Evolutionary conservation across 2,888 invertebrate genomes (phyloP).

Genomic region (Drosophila meridiana): DNA sequence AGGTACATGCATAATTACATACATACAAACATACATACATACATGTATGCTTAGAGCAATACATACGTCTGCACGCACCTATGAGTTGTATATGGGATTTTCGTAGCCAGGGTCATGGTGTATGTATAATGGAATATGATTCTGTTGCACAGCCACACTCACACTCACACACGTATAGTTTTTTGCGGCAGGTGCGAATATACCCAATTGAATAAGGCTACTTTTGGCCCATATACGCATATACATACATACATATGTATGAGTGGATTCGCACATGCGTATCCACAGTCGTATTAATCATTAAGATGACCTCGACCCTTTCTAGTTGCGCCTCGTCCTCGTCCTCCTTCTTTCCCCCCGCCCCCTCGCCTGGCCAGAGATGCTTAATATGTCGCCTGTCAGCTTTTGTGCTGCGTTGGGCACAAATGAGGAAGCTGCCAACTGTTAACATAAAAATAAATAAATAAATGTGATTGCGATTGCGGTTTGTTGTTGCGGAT

Average conservation of each 20-base stretch:
- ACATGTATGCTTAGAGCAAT: not conserved
- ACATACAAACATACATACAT: not conserved
- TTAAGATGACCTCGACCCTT: conserved; percentile 78
- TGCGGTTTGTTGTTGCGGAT: conserved; percentile 58
- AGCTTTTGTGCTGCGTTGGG: conserved; percentile 62
- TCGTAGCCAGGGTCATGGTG: conserved; percentile 75
- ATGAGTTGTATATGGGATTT: conserved; percentile 31
- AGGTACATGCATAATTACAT: conserved; percentile 30
- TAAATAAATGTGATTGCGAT: conserved; percentile 77
- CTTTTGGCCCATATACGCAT: conserved; percentile 16
- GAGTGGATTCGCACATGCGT: conserved; percentile 42
- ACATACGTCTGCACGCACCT: not conserved
- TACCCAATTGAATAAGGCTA: conserved; percentile 26
- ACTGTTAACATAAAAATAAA: conserved; percentile 74
- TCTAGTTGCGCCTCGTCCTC: conserved; percentile 24
- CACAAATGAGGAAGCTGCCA: conserved; percentile 77
- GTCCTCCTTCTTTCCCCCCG: not conserved
- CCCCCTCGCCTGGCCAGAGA: not conserved
- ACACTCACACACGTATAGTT: conserved; percentile 3
- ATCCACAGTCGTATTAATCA: conserved; percentile 69
- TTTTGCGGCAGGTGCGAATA: conserved; percentile 43
- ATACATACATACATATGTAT: conserved; percentile 4
- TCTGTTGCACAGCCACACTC: conserved; percentile 47
- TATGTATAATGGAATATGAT: conserved; percentile 59
- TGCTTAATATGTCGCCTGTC: conserved; percentile 61